A percentile compares a stretch with the other conserved stretches of the same genome.
These are phyloP conservation scores for Jaculus jaculus DNA, from an alignment of 2,113 vertebrate genomes.

Conservation along the genomic window DNA sequence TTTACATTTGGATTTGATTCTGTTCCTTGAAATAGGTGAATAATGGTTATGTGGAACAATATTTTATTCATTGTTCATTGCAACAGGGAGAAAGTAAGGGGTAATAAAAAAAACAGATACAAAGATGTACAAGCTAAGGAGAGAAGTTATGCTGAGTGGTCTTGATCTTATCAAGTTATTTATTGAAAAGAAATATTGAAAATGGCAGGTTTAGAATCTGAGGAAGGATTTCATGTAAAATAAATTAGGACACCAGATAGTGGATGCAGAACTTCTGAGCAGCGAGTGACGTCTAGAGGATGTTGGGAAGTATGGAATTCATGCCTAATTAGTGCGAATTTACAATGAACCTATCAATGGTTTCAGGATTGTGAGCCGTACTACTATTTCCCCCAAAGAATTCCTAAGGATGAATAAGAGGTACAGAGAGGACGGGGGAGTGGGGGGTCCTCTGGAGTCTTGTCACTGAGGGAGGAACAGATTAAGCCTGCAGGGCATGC, in stretches of 20 bases:
- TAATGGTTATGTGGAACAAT: not conserved
- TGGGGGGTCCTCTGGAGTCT: not conserved
- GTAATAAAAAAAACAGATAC: not conserved
- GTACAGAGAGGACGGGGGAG: not conserved
- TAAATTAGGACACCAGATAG: not conserved
- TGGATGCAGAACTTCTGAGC: conserved; percentile 31
- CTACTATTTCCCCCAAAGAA: not conserved
- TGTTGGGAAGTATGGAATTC: not conserved
- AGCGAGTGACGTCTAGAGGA: not conserved
- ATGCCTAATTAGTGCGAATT: conserved; percentile 17
- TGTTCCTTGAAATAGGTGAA: not conserved
- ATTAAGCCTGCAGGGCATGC: not conserved
- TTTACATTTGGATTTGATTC: not conserved
- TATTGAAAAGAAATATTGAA: conserved; percentile 41
- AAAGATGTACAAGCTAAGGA: not conserved
- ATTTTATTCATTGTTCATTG: conserved; percentile 44
- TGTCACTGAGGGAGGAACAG: not conserved
- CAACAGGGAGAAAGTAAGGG: not conserved
- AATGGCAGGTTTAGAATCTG: not conserved
- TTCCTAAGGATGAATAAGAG: not conserved
- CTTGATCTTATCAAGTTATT: conserved; percentile 33
- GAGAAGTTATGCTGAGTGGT: not conserved
- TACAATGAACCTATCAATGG: not conserved
- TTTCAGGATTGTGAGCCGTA: not conserved
- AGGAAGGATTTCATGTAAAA: conserved; percentile 26